Base-by-base conservation (phyloP, 2,797 vertebrate genomes). In the Podargus strigoides region DNA sequence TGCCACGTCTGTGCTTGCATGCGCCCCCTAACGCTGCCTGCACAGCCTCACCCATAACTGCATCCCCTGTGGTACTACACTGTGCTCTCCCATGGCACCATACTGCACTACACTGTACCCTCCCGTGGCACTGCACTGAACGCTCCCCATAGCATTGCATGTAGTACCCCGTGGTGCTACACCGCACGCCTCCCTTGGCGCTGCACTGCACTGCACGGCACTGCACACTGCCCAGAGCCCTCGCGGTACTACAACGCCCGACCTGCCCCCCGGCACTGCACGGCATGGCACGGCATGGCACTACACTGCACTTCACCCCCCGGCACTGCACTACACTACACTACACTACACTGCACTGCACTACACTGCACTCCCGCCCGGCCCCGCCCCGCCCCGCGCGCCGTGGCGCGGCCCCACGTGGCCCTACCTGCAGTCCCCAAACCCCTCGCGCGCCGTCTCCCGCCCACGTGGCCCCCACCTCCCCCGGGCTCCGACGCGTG, bases 11-110 rank as follows among this genome's bases (percentile, higher is more conserved):
- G 59, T 5, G 6, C 13, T n/a, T n/a, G n/a, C 20, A 24, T 1
- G 2, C 2, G 5, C 18, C 37, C 41, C 12, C 1, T 3, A 44
- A 23, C 56, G 2, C 3, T 6, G 27, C 24, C 49, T 36, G n/a
- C 41, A 41, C 41, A 41, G 41, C 41, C 41, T 15, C 41, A 15
- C 41, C 41, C 11, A 15, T 41, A 41, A 11, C 41, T 41, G 41
- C 41, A 41, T 11, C 41, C 46, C 10, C 20, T 11, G 46, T 22
- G 20, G 46, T 21, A 47, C 46, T 23, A 21, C 46, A 22, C 12
- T 11, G 46, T 21, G 11, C 22, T 11, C 46, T 47, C 46, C 46
- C 46, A 23, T 47, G n/a, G 14, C 26, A 10, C 27, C 2, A 44
- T 14, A 7, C 58, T 14, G 42, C 39, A 15, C 28, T 9, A 18